Conservation (phyloP, 2,888 invertebrate genomes). For the Hetaerina titia region DNA sequence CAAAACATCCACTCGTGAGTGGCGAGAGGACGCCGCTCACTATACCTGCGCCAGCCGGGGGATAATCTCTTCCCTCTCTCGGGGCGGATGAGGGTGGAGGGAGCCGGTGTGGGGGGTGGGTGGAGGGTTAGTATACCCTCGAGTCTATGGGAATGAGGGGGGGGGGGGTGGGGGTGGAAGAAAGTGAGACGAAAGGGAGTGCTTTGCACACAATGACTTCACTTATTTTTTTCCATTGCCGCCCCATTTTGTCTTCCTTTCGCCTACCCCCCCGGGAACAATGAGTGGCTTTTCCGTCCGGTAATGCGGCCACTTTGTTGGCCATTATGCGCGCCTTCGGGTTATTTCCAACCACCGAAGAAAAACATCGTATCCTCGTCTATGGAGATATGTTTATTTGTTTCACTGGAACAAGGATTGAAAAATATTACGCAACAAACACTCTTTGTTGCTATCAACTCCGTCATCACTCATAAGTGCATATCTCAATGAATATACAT, state of each 20-base stretch:
- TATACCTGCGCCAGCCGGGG: background rate
- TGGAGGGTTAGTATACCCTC: background rate
- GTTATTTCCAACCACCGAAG: background rate
- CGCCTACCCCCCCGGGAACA: background rate
- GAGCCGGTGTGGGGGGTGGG: background rate
- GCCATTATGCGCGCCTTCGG: background rate
- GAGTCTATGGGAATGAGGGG: background rate
- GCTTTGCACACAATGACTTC: background rate
- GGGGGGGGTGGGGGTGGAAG: background rate
- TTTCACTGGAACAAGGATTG: background rate
- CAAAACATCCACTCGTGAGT: constrained; percentile 50
- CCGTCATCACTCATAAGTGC: too few relatives aligned
- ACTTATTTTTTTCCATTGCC: background rate
- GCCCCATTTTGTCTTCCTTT: background rate
- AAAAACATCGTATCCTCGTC: background rate
- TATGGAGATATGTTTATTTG: background rate
- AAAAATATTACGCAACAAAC: background rate
- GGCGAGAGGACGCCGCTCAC: background rate
- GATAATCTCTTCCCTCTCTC: background rate
- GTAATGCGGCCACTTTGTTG: background rate
- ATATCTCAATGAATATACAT: too few relatives aligned
- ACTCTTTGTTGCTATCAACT: background rate
- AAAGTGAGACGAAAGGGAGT: constrained; percentile 30
- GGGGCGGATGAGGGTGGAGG: background rate
- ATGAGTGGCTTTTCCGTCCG: background rate